These are phyloP conservation scores for Poeciliopsis paucimaculata DNA, from an alignment of 2,797 vertebrate genomes.

Conservation along the genomic window DNA sequence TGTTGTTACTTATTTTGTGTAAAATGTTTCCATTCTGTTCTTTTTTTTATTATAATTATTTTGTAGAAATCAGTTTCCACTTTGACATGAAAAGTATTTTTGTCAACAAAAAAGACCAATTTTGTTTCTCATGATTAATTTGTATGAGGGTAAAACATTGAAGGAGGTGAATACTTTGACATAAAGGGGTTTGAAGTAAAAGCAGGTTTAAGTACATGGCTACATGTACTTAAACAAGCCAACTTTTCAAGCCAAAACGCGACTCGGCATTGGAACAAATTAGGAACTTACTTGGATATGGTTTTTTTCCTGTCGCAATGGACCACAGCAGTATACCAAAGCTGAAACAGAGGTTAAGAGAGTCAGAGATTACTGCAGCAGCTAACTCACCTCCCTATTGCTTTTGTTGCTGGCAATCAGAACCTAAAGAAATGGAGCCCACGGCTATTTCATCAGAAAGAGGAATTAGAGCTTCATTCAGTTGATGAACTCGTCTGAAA, in stretches of 20 bases:
- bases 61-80: too few species aligned
- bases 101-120: too few species aligned
- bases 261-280: not conserved
- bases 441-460: not conserved
- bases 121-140: too few species aligned
- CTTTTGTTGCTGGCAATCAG: not conserved
- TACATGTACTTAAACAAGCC: not conserved
- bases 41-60: too few species aligned
- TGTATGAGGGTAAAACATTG: too few species aligned
- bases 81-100: too few species aligned
- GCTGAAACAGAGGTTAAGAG: constrained; percentile 58
- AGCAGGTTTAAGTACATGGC: too few species aligned
- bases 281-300: constrained; percentile 70
- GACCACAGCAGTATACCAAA: constrained; percentile 81
- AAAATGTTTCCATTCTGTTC: too few species aligned
- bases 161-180: too few species aligned
- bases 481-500: not conserved
- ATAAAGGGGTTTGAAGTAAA: not conserved
- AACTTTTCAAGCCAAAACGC: not conserved
- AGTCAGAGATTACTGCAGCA: not conserved
- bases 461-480: constrained; percentile 3
- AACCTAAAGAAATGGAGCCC: not conserved
- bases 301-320: constrained; percentile 71
- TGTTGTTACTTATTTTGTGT: too few species aligned
- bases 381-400: not conserved